A percentile compares a stretch with the other conserved stretches of the same genome.
These are phyloP conservation scores for Tholera decimalis DNA, from an alignment of 2,888 invertebrate species.

Conservation along the genomic window DNA sequence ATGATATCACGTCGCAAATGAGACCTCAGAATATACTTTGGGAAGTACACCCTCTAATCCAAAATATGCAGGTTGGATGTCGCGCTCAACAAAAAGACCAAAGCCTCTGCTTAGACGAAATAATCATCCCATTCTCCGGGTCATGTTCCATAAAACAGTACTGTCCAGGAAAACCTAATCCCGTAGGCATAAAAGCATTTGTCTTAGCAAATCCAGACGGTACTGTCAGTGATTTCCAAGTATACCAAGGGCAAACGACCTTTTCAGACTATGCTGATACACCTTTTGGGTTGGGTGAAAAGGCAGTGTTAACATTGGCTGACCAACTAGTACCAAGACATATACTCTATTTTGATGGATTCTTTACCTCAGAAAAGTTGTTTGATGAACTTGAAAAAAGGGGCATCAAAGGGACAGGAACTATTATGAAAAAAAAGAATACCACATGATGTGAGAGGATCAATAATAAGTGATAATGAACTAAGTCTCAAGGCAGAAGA, in stretches of 20 bases:
- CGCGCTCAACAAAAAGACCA: not conserved
- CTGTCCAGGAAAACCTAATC: slow-evolving; percentile 2
- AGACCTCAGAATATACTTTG: not conserved
- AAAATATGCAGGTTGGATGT: not conserved
- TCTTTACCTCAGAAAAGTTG: slow-evolving; percentile 1
- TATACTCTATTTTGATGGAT: not conserved
- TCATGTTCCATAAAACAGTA: not conserved
- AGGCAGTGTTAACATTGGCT: not conserved
- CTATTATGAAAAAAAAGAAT: no score
- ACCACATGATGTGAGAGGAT: no score
- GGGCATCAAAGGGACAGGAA: no score
- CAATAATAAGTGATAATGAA: no score
- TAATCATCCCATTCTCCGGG: not conserved
- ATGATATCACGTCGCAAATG: not conserved
- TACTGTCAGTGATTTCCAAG: not conserved
- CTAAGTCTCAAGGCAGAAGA: no score
- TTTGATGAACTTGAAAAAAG: not conserved
- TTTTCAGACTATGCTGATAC: not conserved
- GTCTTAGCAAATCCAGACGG: not conserved
- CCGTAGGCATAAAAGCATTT: not conserved
- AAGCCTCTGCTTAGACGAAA: not conserved
- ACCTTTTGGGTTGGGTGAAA: not conserved
- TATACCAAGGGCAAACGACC: not conserved
- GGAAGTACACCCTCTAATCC: not conserved
- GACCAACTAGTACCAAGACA: not conserved